Evolutionary conservation across 2,113 vertebrate species (phyloP).

Genomic region (Toxostoma redivivum): DNA sequence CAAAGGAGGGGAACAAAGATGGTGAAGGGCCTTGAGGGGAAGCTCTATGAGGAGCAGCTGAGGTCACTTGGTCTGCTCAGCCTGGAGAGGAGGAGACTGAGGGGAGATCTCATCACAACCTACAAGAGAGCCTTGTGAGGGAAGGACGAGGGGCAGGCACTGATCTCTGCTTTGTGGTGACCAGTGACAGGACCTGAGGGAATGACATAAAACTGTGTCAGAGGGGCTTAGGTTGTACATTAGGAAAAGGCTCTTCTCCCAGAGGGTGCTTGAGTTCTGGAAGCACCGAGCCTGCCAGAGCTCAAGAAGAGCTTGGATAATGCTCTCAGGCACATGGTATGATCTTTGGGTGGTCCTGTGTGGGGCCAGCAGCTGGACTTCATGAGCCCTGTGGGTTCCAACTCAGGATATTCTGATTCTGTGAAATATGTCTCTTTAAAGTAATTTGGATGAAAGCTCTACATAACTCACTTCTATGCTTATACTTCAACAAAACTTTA

Average conservation of each 20-base stretch:
- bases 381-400: neutral
- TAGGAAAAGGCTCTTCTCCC: neutral
- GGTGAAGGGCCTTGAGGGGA: neutral
- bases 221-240: neutral
- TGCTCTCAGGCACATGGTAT: neutral
- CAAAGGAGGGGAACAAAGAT: neutral
- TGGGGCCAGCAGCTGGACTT: neutral
- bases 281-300: neutral
- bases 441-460: neutral
- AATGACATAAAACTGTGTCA: neutral
- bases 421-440: neutral
- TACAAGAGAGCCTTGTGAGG: neutral
- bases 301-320: neutral
- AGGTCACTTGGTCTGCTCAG: neutral
- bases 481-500: neutral
- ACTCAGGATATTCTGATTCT: neutral
- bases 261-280: neutral
- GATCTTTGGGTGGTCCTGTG: neutral
- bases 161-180: neutral
- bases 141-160: neutral
- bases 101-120: neutral
- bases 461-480: neutral
- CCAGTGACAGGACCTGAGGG: neutral
- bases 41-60: neutral
- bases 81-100: neutral